These are phyloP conservation scores for Diarsia brunnea DNA, from an alignment of 2,888 invertebrate species.

Conservation along the genomic window DNA sequence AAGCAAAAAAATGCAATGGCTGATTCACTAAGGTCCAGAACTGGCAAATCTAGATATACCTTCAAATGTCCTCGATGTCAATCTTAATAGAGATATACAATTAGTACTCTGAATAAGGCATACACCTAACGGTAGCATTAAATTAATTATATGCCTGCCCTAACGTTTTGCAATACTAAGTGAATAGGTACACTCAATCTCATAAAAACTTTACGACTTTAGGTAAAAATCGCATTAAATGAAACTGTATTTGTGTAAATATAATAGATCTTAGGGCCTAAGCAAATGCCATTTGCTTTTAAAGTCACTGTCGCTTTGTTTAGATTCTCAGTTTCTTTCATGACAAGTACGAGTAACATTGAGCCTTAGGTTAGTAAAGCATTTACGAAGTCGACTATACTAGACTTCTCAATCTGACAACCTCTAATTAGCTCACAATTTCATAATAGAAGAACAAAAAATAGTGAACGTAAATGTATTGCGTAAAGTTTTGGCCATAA, in stretches of 20 bases:
- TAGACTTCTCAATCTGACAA: slow-evolving; percentile 25
- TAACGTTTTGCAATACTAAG: slow-evolving; percentile 29
- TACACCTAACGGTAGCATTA: slow-evolving; percentile 25
- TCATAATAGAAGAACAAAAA: not conserved
- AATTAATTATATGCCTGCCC: slow-evolving; percentile 44
- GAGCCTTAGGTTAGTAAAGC: too few species aligned
- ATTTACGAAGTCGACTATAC: not conserved
- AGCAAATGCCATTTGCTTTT: too few species aligned
- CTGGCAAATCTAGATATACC: slow-evolving; percentile 7
- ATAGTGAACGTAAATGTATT: slow-evolving; percentile 22
- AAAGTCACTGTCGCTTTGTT: too few species aligned
- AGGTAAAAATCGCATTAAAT: too few species aligned
- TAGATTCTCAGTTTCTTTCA: too few species aligned
- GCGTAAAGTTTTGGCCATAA: slow-evolving; percentile 10
- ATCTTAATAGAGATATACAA: slow-evolving; percentile 42
- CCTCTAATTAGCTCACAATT: slow-evolving; percentile 24
- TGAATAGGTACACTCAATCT: slow-evolving; percentile 1
- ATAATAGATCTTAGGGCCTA: too few species aligned
- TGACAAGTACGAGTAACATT: too few species aligned
- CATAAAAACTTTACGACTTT: too few species aligned
- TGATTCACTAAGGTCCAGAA: not conserved
- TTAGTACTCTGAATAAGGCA: slow-evolving; percentile 38
- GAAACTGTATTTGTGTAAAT: too few species aligned
- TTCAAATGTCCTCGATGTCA: slow-evolving; percentile 53
- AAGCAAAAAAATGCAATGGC: slow-evolving; percentile 1